Conservation (phyloP, 1,140 invertebrate genomes). For the Drosophila mojavensis region DNA sequence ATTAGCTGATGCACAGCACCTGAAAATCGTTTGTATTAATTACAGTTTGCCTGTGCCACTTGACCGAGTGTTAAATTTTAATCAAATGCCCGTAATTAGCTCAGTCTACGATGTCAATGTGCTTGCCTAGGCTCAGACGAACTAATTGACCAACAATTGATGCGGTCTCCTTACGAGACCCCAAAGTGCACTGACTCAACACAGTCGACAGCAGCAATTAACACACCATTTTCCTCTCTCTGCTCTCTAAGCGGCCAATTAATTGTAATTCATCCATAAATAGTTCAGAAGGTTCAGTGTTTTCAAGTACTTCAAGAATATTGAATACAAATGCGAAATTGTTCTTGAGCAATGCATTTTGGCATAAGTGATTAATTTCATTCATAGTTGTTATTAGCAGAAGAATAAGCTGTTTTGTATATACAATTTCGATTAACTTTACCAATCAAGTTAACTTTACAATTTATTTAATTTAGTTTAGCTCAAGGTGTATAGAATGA, state of each 20-base stretch:
- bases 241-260: background rate
- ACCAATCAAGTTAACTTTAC: no score
- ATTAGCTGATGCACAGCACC: constrained; percentile 58
- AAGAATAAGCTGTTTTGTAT: no score
- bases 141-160: constrained; percentile 44
- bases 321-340: background rate
- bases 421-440: no score
- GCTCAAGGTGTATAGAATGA: no score
- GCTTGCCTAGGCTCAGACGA: constrained; percentile 7
- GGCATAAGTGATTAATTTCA: no score
- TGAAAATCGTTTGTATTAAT: constrained; percentile 26
- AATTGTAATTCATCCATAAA: background rate
- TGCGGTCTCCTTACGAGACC: constrained; percentile 7
- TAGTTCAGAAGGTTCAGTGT: background rate
- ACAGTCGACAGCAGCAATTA: constrained; percentile 1
- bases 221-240: background rate
- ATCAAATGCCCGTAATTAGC: constrained; percentile 65
- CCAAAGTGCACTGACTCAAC: background rate
- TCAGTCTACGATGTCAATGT: constrained; percentile 40
- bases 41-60: constrained; percentile 30
- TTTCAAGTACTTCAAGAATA: background rate
- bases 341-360: no score
- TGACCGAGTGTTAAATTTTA: constrained; percentile 52
- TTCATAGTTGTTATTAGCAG: no score
- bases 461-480: no score